These are phyloP conservation scores for Chamaea fasciata DNA, from an alignment of 2,113 vertebrate species.

Conservation along the genomic window DNA sequence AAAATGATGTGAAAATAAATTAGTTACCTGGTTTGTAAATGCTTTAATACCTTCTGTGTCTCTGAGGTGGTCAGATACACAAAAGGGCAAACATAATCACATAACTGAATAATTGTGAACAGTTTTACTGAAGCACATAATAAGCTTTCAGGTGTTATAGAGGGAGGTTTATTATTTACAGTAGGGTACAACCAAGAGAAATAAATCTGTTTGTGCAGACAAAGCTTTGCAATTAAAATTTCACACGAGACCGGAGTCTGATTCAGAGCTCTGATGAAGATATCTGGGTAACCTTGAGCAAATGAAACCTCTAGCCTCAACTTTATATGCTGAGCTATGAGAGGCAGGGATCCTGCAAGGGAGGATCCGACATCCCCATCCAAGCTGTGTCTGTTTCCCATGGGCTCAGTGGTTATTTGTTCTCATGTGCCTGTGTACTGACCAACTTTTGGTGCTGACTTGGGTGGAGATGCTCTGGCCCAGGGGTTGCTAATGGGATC, in stretches of 20 bases:
- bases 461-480: background rate
- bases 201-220: background rate
- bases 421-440: background rate
- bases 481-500: background rate
- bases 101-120: background rate
- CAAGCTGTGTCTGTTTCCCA: background rate
- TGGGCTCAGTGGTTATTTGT: background rate
- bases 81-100: background rate
- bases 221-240: background rate
- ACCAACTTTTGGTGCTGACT: background rate
- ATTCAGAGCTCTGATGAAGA: background rate
- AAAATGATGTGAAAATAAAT: background rate
- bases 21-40: background rate
- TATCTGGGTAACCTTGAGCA: background rate
- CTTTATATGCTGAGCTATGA: background rate
- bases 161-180: background rate
- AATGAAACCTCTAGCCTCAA: background rate
- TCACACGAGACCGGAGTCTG: background rate
- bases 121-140: background rate
- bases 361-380: too few relatives aligned
- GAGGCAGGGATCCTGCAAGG: too few relatives aligned
- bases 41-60: background rate
- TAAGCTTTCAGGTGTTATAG: background rate
- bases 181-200: background rate
- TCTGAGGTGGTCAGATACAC: background rate